Conservation (phyloP, 2,888 invertebrate species). For the Priocnemis perturbator region DNA sequence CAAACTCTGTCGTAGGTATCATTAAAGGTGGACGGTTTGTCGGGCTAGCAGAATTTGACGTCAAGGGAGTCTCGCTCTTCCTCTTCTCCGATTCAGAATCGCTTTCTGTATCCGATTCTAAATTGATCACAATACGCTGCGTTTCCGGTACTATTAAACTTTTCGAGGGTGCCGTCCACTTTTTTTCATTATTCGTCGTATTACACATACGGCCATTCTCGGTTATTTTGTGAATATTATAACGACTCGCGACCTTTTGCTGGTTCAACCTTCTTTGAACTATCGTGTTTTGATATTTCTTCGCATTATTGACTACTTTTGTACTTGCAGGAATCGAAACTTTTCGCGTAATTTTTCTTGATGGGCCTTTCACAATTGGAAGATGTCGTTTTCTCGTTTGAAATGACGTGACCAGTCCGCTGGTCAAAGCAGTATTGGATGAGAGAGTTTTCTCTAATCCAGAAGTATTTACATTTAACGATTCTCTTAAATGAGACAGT, state of each 20-base stretch:
- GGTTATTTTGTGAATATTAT: conserved; percentile 39
- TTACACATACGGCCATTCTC: conserved; percentile 50
- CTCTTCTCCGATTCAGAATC: conserved; percentile 60
- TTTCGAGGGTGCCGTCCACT: conserved; percentile 50
- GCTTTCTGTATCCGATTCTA: conserved; percentile 69
- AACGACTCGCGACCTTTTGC: conserved; percentile 52
- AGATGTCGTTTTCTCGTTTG: conserved; percentile 44
- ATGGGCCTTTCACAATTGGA: conserved; percentile 37
- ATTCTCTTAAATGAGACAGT: background rate
- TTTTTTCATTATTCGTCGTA: conserved; percentile 49
- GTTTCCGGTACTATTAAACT: conserved; percentile 42
- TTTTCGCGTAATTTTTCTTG: conserved; percentile 61
- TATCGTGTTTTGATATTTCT: conserved; percentile 63
- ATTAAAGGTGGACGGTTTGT: conserved; percentile 29
- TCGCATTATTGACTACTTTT: conserved; percentile 68
- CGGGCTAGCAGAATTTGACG: conserved; percentile 7
- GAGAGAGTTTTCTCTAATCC: conserved; percentile 28
- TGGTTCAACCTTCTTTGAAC: conserved; percentile 60
- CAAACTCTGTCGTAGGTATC: conserved; percentile 66
- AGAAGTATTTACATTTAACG: background rate
- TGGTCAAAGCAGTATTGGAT: background rate
- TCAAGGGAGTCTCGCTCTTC: background rate
- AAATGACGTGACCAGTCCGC: background rate
- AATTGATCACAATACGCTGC: conserved; percentile 65
- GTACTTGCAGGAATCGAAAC: conserved; percentile 57